Conservation (phyloP, 1,140 invertebrate species). For the Drosophila takahashii region DNA sequence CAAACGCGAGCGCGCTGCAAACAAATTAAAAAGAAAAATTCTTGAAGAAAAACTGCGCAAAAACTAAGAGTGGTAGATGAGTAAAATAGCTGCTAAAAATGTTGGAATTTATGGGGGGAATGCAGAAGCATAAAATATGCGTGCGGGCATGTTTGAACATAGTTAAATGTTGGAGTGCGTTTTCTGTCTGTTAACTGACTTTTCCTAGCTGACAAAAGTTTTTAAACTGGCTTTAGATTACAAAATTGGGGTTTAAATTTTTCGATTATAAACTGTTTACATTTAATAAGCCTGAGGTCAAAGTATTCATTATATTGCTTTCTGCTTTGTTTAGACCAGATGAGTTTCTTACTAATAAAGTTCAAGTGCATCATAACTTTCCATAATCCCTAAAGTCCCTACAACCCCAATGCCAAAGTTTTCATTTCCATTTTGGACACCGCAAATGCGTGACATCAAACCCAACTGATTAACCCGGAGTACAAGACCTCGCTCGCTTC, state of each 20-base stretch:
- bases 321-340: not conserved
- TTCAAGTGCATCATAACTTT: constrained; percentile 15
- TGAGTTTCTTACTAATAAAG: not conserved
- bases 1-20: constrained; percentile 36
- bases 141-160: constrained; percentile 14
- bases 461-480: constrained; percentile 55
- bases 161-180: constrained; percentile 1
- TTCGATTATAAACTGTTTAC: not conserved
- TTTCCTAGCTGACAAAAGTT: not conserved
- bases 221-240: not conserved
- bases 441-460: constrained; percentile 48
- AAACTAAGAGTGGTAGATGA: constrained; percentile 6
- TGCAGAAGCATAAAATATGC: constrained; percentile 13
- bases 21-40: constrained; percentile 68
- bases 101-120: constrained; percentile 23
- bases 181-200: not conserved
- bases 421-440: constrained; percentile 18
- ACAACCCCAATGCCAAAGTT: constrained; percentile 15
- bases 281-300: not conserved
- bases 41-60: constrained; percentile 23
- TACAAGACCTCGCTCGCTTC: constrained; percentile 9
- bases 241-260: not conserved
- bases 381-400: constrained; percentile 2
- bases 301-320: not conserved
- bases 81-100: constrained; percentile 28